Conservation (phyloP, 1,140 invertebrate species). For the Drosophila orena region DNA sequence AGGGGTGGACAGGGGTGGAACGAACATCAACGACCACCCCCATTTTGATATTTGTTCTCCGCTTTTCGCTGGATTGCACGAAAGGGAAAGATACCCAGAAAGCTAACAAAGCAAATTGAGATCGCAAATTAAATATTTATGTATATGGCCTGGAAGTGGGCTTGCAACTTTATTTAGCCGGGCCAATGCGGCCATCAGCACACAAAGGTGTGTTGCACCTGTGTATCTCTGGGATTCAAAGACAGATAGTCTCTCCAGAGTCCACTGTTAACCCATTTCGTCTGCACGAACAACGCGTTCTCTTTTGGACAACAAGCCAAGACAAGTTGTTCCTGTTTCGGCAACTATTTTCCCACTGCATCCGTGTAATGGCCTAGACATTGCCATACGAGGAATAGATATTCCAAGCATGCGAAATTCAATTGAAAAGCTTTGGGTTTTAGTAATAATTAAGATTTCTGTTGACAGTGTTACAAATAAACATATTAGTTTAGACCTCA, state of each 20-base stretch:
- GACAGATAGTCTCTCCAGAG: conserved; percentile 2
- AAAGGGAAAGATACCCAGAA: conserved; percentile 14
- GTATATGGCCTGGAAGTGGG: conserved; percentile 15
- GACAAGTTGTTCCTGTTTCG: conserved; percentile 24
- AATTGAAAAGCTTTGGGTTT: neutral
- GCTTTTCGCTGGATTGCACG: conserved; percentile 1
- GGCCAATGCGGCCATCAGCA: conserved; percentile 23
- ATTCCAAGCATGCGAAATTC: neutral
- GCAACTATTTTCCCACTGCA: conserved; percentile 23
- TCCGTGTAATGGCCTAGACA: conserved; percentile 16
- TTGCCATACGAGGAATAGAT: neutral
- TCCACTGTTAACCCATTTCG: conserved; percentile 70
- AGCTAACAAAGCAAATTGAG: conserved; percentile 50
- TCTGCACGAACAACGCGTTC: conserved; percentile 62
- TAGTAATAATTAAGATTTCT: neutral
- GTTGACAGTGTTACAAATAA: neutral
- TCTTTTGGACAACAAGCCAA: conserved; percentile 27
- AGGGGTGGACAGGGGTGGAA: conserved; percentile 3
- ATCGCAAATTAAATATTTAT: conserved; percentile 41
- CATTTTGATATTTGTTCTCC: conserved; percentile 14
- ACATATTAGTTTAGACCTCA: no score
- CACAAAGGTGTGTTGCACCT: conserved; percentile 8
- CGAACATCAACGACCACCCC: conserved; percentile 25
- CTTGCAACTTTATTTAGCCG: conserved; percentile 49
- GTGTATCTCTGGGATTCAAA: conserved; percentile 28